Base-by-base conservation (phyloP, 2,888 invertebrate species). In the Mechanitis mazaeus region DNA sequence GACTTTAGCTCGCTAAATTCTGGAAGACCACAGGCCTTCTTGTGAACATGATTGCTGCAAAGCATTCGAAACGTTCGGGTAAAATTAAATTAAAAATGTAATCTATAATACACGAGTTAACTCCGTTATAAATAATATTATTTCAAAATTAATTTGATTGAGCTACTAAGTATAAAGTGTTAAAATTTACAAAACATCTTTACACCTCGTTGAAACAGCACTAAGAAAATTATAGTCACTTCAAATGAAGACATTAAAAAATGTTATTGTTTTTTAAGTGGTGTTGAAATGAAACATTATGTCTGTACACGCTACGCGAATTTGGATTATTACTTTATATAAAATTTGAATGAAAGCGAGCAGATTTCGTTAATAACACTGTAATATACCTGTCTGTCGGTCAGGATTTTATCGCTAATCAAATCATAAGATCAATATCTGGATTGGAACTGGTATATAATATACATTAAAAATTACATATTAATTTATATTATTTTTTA, bases 321-420 rank as follows among this genome's bases (percentile, higher is more conserved):
- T 72, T 68, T 61, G 66, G 68, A 71, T 76, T 69, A 73, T 68
- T 68, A 61, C 68, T 70, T 67, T 68, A 66, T 68, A 69, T 72
- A 70, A 74, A 72, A 68, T 68, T 69, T 68, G 71, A 74, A 75
- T 81, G 79, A 83, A 73, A 80, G 80, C 76, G 78, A 77, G 80
- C 77, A 79, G 84, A 85, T 81, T 79, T 72, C 78, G 79, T 82
- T 81, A 83, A 80, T 75, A 77, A 73, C 77, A 67, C 75, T 81
- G 81, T 81, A 80, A 83, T 78, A 78, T 74, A 72, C 68, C 70
- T 71, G 75, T 75, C 71, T 73, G 75, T 74, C 71, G 75, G 77
- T 67, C 65, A 74, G 71, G 72, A 70, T 80, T 85, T 84, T 83
- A 84, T 86, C 74, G 81, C 73, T 75, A 75, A 82, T 85, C 77